Percentiles rank a stretch among this genome's conserved stretches.
Evolutionary conservation across 2,888 invertebrate genomes (phyloP).

Genomic region (Mythimna loreyi): DNA sequence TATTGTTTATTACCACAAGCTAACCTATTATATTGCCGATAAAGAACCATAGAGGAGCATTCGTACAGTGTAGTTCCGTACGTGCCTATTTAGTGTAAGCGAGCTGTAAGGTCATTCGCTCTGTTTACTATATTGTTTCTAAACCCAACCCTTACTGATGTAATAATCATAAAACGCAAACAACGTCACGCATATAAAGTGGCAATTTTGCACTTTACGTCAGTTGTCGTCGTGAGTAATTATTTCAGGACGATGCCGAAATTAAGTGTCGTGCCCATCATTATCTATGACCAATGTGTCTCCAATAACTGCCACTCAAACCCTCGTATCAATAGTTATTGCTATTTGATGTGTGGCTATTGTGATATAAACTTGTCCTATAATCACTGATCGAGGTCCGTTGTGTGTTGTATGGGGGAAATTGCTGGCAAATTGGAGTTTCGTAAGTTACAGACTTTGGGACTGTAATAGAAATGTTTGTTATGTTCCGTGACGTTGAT

Average conservation of each 20-base stretch:
- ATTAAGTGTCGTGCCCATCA: slow-evolving; percentile 40
- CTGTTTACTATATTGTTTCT: slow-evolving; percentile 41
- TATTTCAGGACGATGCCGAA: slow-evolving; percentile 53
- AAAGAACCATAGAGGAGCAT: slow-evolving; percentile 11
- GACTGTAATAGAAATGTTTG: slow-evolving; percentile 27
- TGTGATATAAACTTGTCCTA: slow-evolving; percentile 45
- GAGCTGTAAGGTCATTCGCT: slow-evolving; percentile 26
- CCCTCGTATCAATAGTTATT: slow-evolving; percentile 43
- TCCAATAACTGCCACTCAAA: slow-evolving; percentile 45
- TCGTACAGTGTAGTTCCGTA: slow-evolving; percentile 16
- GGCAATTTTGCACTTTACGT: slow-evolving; percentile 55
- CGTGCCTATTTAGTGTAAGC: slow-evolving; percentile 16
- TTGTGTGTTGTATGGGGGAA: slow-evolving; percentile 39
- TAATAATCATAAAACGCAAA: slow-evolving; percentile 63
- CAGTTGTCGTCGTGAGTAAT: slow-evolving; percentile 51
- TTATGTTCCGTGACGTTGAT: slow-evolving; percentile 7
- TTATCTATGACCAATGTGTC: slow-evolving; percentile 48
- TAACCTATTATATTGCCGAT: slow-evolving; percentile 26
- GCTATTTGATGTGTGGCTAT: slow-evolving; percentile 49
- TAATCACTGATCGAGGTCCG: slow-evolving; percentile 45
- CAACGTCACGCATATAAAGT: slow-evolving; percentile 60
- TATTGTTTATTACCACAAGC: slow-evolving; percentile 44
- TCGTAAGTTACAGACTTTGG: slow-evolving; percentile 17
- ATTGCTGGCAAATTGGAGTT: slow-evolving; percentile 53
- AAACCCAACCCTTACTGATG: slow-evolving; percentile 56